A percentile compares a stretch with the other conserved stretches of the same genome.
phyloP scores from a whole-genome alignment of 2,888 invertebrate genomes.

The Hyalella azteca region DNA sequence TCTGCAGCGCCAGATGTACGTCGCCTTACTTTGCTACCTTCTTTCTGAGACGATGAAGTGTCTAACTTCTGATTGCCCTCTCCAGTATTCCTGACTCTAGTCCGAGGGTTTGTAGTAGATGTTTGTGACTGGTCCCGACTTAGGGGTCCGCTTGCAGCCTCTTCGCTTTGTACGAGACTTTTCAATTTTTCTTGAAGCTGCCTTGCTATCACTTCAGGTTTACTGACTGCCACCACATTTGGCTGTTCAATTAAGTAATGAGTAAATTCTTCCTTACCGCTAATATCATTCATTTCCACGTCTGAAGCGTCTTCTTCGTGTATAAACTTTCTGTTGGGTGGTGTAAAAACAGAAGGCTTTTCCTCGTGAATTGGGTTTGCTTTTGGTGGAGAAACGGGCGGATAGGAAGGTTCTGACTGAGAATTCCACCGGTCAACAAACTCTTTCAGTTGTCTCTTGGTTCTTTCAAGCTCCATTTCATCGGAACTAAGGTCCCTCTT shows the following conservation, averaged over 20 bases:
- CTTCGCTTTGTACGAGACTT: background rate
- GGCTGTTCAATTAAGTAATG: slow-evolving; percentile 9
- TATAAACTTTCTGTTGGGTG: background rate
- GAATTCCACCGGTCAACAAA: slow-evolving; percentile 90
- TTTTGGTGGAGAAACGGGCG: slow-evolving; percentile 43
- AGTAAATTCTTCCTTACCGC: background rate
- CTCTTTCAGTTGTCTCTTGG: slow-evolving; percentile 82
- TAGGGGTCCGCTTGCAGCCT: background rate
- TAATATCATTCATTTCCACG: slow-evolving; percentile 9
- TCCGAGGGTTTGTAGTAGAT: background rate
- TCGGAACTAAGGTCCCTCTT: slow-evolving; percentile 15
- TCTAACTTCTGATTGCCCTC: background rate
- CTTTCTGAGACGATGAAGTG: background rate
- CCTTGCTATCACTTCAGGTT: background rate
- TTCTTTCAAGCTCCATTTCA: slow-evolving; percentile 59
- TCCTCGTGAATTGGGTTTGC: background rate
- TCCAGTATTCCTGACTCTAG: background rate
- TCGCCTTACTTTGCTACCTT: background rate
- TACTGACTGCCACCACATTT: background rate
- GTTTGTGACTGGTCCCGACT: background rate
- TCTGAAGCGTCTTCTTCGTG: slow-evolving; percentile 15
- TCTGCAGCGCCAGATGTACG: background rate
- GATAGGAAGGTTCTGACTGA: slow-evolving; percentile 85
- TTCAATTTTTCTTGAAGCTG: background rate
- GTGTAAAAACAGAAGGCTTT: background rate